These are phyloP conservation scores for Cacatua alba DNA, from an alignment of 2,113 vertebrate species.

Conservation along the genomic window DNA sequence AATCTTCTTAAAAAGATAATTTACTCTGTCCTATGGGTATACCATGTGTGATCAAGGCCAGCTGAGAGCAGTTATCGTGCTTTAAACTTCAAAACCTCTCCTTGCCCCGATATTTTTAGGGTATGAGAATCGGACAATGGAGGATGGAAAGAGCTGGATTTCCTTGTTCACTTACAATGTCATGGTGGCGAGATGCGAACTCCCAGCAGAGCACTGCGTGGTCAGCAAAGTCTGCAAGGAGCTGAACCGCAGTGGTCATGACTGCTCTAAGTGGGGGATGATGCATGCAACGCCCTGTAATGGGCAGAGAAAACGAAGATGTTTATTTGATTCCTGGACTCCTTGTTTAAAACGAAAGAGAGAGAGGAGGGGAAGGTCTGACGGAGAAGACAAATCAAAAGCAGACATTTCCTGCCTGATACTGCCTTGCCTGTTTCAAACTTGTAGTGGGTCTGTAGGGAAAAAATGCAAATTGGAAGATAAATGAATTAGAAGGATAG, in stretches of 20 bases:
- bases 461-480: neutral
- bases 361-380: accelerated
- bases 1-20: neutral
- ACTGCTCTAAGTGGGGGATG: neutral
- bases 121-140: neutral
- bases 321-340: neutral
- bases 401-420: neutral
- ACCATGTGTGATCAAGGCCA: neutral
- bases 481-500: neutral
- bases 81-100: neutral
- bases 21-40: neutral
- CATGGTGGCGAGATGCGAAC: neutral
- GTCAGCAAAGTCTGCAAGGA: neutral
- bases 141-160: neutral
- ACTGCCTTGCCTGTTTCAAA: neutral
- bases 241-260: neutral
- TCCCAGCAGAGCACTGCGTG: neutral
- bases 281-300: accelerated
- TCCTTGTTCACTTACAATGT: neutral
- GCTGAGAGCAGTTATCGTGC: neutral
- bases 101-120: neutral
- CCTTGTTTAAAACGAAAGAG: neutral
- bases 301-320: neutral
- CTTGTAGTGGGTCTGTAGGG: accelerated
- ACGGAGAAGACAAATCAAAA: neutral